phyloP scores from a whole-genome alignment of 2,797 vertebrate species.

The Sciurus vulgaris region DNA sequence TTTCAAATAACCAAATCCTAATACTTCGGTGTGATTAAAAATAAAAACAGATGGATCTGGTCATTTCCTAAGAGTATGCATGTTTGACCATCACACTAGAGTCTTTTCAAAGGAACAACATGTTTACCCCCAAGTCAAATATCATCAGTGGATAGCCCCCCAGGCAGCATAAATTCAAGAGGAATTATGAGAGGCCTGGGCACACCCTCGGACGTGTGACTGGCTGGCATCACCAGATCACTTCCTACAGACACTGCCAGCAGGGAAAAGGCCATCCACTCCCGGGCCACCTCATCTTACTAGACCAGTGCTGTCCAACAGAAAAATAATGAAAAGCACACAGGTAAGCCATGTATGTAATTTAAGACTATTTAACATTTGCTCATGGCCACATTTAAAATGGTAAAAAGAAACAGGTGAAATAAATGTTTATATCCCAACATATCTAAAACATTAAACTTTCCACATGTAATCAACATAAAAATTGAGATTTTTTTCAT shows the following conservation, averaged over 20 bases:
- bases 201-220: too few species aligned
- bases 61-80: neutral
- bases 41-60: neutral
- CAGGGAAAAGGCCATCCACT: neutral
- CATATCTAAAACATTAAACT: slow-evolving; percentile 16
- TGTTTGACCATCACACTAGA: neutral
- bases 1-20: slow-evolving; percentile 41
- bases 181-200: neutral
- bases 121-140: neutral
- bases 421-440: neutral
- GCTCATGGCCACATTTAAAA: slow-evolving; percentile 9
- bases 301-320: neutral
- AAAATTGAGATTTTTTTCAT: neutral
- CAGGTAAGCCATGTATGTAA: neutral
- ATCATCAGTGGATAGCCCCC: neutral
- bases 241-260: neutral
- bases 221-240: neutral
- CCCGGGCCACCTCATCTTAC: neutral
- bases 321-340: neutral
- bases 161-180: neutral
- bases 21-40: neutral
- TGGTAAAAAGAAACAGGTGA: neutral
- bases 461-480: neutral
- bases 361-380: slow-evolving; percentile 15
- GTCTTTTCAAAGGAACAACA: neutral